Conservation (phyloP, 1,140 invertebrate genomes). For the Protaetia brevitarsis region DNA sequence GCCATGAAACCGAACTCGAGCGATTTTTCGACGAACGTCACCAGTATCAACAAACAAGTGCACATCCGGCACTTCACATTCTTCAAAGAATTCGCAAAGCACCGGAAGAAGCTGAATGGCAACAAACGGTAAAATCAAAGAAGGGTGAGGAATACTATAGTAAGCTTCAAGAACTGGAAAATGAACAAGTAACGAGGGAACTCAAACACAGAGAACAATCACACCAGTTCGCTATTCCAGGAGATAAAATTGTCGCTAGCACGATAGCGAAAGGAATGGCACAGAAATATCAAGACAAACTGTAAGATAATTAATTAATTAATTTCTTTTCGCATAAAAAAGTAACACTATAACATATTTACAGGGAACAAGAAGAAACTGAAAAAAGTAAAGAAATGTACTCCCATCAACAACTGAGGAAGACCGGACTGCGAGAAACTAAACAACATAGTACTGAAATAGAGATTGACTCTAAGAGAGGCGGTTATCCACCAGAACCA, state of each 20-base stretch:
- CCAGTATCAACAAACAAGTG: constrained; percentile 60
- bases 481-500: constrained; percentile 61
- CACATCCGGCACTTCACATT: constrained; percentile 50
- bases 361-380: constrained; percentile 52
- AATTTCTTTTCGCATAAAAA: neutral
- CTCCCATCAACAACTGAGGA: constrained; percentile 45
- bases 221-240: constrained; percentile 81
- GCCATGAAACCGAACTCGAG: constrained; percentile 80
- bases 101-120: constrained; percentile 75
- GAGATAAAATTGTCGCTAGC: constrained; percentile 72
- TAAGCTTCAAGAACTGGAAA: constrained; percentile 79
- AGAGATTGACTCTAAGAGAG: constrained; percentile 51
- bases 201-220: constrained; percentile 68
- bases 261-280: constrained; percentile 83
- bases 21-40: constrained; percentile 83
- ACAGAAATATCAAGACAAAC: constrained; percentile 74
- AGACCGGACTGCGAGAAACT: constrained; percentile 50
- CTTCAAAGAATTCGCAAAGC: constrained; percentile 65
- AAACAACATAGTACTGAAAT: constrained; percentile 22
- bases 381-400: constrained; percentile 28
- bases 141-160: constrained; percentile 80
- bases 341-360: constrained; percentile 31
- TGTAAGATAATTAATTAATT: constrained; percentile 63
- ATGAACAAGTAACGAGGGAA: constrained; percentile 80
- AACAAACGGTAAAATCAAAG: constrained; percentile 74